Evolutionary conservation across 2,797 vertebrate species (phyloP).

Genomic region (Periparus ater): DNA sequence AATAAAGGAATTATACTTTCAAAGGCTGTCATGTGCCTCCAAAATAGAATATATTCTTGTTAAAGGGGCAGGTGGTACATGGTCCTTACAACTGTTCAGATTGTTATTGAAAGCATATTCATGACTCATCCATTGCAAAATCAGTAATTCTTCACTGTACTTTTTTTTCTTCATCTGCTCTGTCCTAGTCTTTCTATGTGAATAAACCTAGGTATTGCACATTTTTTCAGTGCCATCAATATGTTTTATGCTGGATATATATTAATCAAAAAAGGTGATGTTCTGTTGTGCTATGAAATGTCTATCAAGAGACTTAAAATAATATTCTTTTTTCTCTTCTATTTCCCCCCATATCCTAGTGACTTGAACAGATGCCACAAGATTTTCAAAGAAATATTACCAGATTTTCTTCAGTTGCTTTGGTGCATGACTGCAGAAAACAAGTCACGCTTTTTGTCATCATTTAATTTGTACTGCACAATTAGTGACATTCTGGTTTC

Average conservation of each 20-base stretch:
- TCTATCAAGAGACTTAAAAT: neutral
- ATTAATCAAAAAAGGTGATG: neutral
- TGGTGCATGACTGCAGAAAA: neutral
- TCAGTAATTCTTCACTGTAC: neutral
- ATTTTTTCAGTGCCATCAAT: neutral
- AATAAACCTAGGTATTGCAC: neutral
- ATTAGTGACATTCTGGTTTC: constrained; percentile 10
- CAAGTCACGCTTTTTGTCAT: neutral
- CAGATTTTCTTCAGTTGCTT: neutral
- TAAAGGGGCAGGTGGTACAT: neutral
- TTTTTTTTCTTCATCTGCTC: neutral
- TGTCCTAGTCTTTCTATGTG: neutral
- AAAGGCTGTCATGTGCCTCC: neutral
- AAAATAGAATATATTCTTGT: neutral
- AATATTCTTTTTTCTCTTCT: neutral
- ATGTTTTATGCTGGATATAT: neutral
- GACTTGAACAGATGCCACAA: neutral
- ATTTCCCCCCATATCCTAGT: neutral
- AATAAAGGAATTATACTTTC: neutral
- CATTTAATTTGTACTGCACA: neutral
- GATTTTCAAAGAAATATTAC: neutral
- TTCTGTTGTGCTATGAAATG: neutral
- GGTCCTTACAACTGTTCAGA: neutral
- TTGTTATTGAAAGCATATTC: neutral
- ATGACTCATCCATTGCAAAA: neutral